Conservation (phyloP, 23 tunicate species). For the Diplosoma virens region DNA sequence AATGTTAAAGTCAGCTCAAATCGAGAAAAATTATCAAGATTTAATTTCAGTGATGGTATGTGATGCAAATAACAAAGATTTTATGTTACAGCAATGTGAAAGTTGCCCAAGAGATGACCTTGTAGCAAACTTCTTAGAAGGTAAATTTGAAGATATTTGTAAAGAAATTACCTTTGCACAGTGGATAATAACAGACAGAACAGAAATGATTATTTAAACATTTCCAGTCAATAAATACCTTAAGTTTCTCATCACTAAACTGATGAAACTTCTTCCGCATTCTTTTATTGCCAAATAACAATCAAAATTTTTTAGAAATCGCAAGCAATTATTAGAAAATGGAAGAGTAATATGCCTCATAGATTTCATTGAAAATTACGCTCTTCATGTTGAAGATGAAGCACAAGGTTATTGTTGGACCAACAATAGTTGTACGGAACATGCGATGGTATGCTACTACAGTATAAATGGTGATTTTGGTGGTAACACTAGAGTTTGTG, state of each 20-base stretch:
- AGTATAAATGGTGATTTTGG: neutral
- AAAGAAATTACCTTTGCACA: constrained; percentile 4
- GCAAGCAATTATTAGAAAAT: neutral
- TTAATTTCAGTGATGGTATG: constrained; percentile 15
- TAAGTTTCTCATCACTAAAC: constrained; percentile 4
- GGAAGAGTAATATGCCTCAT: neutral
- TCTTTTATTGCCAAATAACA: constrained; percentile 5
- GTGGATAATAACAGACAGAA: constrained; percentile 20
- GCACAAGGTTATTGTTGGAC: constrained; percentile 55
- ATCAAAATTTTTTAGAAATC: neutral
- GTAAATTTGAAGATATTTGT: constrained; percentile 18
- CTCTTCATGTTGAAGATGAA: constrained; percentile 32
- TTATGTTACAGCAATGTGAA: constrained; percentile 18
- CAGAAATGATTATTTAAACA: constrained; percentile 13
- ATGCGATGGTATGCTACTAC: constrained; percentile 41
- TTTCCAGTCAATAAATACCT: constrained; percentile 9
- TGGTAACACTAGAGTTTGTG: constrained; percentile 9
- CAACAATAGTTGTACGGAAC: constrained; percentile 36
- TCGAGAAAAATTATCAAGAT: neutral
- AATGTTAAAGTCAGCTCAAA: constrained; percentile 3
- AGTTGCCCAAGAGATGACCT: neutral
- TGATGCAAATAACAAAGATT: constrained; percentile 14
- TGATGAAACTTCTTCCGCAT: constrained; percentile 21
- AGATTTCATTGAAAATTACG: constrained; percentile 18
- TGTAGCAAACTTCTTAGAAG: constrained; percentile 3